These are phyloP conservation scores for Pseudopodoces humilis DNA, from an alignment of 2,113 vertebrate genomes.

Conservation along the genomic window DNA sequence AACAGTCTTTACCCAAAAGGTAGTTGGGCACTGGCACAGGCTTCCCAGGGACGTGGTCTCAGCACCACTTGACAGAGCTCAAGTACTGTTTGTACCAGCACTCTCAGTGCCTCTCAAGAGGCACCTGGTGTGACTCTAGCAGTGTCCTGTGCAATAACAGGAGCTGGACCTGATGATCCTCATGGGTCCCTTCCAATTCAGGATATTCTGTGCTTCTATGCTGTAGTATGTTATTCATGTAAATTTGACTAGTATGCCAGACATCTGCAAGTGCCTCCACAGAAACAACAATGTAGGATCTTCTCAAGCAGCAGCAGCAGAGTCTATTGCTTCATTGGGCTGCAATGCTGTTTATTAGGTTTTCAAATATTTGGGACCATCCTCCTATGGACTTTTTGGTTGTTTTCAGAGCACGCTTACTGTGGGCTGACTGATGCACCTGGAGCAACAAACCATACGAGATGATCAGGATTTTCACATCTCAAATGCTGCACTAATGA, in stretches of 20 bases:
- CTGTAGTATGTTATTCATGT: neutral
- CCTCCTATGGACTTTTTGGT: neutral
- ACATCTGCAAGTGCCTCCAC: neutral
- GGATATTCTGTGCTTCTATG: neutral
- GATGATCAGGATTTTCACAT: neutral
- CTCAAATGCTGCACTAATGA: neutral
- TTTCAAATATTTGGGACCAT: neutral
- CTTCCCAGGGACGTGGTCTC: neutral
- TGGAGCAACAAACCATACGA: neutral
- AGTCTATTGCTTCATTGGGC: neutral
- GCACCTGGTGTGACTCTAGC: neutral
- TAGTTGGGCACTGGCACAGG: no score
- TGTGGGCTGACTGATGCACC: neutral
- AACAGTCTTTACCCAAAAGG: rapidly evolving
- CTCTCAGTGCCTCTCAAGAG: neutral
- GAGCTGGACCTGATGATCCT: neutral
- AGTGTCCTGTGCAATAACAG: neutral
- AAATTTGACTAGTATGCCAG: neutral
- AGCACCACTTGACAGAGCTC: neutral
- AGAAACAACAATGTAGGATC: neutral
- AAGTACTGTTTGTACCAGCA: neutral
- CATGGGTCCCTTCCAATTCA: neutral
- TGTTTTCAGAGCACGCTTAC: neutral
- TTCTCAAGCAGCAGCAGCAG: neutral
- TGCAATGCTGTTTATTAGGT: neutral